phyloP scores from a whole-genome alignment of 1,140 invertebrate genomes.

The Papilio polytes region DNA sequence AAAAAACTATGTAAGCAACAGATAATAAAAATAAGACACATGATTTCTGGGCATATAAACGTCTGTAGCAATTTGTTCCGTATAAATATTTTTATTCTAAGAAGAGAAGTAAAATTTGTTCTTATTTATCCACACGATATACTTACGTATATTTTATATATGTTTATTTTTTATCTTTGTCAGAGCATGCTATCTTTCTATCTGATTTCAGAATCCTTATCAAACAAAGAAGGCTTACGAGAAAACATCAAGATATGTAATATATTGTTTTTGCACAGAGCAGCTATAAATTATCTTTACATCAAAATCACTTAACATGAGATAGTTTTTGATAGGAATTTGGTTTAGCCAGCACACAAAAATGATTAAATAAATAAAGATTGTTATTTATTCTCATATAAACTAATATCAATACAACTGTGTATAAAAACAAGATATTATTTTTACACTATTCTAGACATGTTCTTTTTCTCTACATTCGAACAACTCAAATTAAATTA shows the following conservation, averaged over 20 bases:
- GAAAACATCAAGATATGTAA: not conserved
- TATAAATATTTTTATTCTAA: not conserved
- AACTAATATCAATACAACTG: no score
- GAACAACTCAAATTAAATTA: no score
- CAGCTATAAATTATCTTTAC: not conserved
- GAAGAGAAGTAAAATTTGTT: not conserved
- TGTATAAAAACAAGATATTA: no score
- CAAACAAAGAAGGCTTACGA: constrained; percentile 20
- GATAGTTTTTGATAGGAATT: no score
- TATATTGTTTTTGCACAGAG: constrained; percentile 13
- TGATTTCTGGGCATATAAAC: not conserved
- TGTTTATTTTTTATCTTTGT: constrained; percentile 14
- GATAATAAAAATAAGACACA: not conserved
- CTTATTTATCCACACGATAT: not conserved
- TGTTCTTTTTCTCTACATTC: no score
- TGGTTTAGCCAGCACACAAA: no score
- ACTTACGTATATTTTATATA: not conserved
- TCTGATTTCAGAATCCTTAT: constrained; percentile 26
- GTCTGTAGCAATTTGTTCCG: not conserved
- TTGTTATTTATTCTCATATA: no score
- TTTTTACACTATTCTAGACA: no score
- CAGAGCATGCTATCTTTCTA: constrained; percentile 5
- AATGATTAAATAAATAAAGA: no score
- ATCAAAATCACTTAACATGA: not conserved
- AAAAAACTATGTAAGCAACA: not conserved